A percentile compares a stretch with the other conserved stretches of the same genome.
phyloP scores from a whole-genome alignment of 1,140 invertebrate genomes.

The Calephelis nemesis region DNA sequence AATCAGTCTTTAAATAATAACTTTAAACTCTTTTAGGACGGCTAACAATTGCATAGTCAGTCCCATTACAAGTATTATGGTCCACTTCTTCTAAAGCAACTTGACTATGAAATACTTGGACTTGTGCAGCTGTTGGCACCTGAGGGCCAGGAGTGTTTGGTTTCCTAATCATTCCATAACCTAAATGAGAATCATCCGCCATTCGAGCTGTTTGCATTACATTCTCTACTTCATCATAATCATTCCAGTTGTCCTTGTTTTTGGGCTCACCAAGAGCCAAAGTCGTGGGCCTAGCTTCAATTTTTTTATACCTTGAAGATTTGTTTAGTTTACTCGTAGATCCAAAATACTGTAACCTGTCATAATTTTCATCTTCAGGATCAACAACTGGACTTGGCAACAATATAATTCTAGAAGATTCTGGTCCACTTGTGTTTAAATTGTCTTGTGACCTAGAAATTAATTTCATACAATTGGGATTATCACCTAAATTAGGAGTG shows the following conservation, averaged over 20 bases:
- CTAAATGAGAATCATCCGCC: constrained; percentile 88
- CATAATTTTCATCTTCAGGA: constrained; percentile 82
- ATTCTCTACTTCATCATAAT: constrained; percentile 84
- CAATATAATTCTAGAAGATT: constrained; percentile 73
- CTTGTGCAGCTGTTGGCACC: constrained; percentile 67
- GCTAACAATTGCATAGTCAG: constrained; percentile 89
- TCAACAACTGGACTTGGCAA: constrained; percentile 69
- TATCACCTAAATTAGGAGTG: constrained; percentile 62
- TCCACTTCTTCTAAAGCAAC: constrained; percentile 75
- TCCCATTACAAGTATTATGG: constrained; percentile 86
- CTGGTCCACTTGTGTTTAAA: constrained; percentile 65
- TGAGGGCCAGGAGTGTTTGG: constrained; percentile 76
- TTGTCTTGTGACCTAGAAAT: constrained; percentile 77
- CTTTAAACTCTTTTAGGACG: constrained; percentile 86
- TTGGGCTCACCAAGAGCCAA: constrained; percentile 57
- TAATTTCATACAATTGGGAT: constrained; percentile 67
- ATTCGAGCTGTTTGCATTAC: constrained; percentile 82
- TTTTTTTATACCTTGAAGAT: constrained; percentile 85
- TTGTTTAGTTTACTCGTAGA: constrained; percentile 84
- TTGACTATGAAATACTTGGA: constrained; percentile 64
- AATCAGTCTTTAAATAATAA: constrained; percentile 60
- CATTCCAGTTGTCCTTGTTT: constrained; percentile 80
- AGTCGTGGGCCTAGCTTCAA: constrained; percentile 76
- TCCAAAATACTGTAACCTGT: constrained; percentile 89
- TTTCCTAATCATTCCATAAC: constrained; percentile 88